Evolutionary conservation across 2,888 invertebrate genomes (phyloP).

Genomic region (Cephus pulcher): DNA sequence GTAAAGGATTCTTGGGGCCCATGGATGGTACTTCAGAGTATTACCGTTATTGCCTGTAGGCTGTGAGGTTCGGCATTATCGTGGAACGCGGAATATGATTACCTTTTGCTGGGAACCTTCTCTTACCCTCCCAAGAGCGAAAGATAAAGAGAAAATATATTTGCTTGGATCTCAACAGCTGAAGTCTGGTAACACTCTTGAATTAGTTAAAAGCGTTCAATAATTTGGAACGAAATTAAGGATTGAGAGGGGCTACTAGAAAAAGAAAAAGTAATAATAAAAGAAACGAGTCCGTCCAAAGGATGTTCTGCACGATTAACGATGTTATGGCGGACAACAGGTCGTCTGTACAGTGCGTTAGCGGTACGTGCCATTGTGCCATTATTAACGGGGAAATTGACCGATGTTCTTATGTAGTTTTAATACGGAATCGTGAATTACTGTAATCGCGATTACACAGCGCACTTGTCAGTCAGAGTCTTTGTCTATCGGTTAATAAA

Average conservation of each 20-base stretch:
- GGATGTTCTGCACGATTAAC: neutral
- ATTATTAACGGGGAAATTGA: neutral
- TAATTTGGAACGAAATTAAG: too few species aligned
- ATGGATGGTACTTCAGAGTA: neutral
- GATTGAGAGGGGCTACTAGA: neutral
- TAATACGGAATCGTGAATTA: neutral
- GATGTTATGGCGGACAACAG: neutral
- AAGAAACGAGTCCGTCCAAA: neutral
- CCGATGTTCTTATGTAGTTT: neutral
- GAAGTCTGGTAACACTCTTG: neutral
- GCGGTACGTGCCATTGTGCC: neutral
- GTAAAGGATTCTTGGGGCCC: neutral
- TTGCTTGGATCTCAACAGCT: neutral
- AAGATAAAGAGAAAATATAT: neutral
- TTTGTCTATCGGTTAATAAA: neutral
- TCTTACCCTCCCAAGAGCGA: conserved; percentile 8
- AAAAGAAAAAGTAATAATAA: neutral
- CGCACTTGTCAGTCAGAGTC: neutral
- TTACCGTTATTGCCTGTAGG: conserved; percentile 60
- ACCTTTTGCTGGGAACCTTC: conserved; percentile 50
- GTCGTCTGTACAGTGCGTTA: neutral
- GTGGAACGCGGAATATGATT: conserved; percentile 64
- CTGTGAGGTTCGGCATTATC: conserved; percentile 60
- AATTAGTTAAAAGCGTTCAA: neutral
- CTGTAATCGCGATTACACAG: neutral